These are phyloP conservation scores for Lepus americanus DNA, from an alignment of 2,113 vertebrate species.

Conservation along the genomic window DNA sequence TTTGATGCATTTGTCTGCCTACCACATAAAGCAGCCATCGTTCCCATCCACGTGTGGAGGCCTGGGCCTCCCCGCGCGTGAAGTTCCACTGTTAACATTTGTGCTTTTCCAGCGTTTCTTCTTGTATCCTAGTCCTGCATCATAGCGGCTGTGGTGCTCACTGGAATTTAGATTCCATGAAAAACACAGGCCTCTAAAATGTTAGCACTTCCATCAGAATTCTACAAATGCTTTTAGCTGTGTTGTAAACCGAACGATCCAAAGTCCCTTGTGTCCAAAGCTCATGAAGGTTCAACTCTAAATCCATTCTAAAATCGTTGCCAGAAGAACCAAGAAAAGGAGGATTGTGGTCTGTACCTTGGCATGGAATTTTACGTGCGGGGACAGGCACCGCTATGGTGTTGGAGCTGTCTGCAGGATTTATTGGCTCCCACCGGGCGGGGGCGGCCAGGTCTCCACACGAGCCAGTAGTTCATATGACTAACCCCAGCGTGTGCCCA, in stretches of 20 bases:
- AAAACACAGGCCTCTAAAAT: conserved; percentile 44
- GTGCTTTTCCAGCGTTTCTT: not conserved
- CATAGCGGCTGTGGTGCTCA: conserved; percentile 35
- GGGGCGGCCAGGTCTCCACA: conserved; percentile 60
- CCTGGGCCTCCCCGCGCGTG: not conserved
- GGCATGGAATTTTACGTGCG: conserved; percentile 75
- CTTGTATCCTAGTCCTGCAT: conserved; percentile 44
- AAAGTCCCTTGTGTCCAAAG: conserved; percentile 69
- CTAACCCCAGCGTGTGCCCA: conserved; percentile 66
- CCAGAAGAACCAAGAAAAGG: conserved; percentile 78
- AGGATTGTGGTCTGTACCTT: conserved; percentile 76
- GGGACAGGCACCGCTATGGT: conserved; percentile 63
- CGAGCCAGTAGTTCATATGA: conserved; percentile 75
- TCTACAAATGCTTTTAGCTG: not conserved
- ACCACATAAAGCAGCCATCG: not conserved
- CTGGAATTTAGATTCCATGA: conserved; percentile 60
- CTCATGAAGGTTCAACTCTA: conserved; percentile 77
- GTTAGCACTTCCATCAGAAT: conserved; percentile 30
- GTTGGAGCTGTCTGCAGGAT: conserved; percentile 50
- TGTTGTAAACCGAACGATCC: conserved; percentile 46
- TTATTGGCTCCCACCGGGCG: conserved; percentile 60
- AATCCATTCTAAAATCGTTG: conserved; percentile 82
- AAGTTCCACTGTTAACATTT: not conserved
- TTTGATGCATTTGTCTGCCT: conserved; percentile 2
- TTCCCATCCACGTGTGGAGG: not conserved